phyloP scores from a whole-genome alignment of 2,113 vertebrate species.

The Labeo rohita region DNA sequence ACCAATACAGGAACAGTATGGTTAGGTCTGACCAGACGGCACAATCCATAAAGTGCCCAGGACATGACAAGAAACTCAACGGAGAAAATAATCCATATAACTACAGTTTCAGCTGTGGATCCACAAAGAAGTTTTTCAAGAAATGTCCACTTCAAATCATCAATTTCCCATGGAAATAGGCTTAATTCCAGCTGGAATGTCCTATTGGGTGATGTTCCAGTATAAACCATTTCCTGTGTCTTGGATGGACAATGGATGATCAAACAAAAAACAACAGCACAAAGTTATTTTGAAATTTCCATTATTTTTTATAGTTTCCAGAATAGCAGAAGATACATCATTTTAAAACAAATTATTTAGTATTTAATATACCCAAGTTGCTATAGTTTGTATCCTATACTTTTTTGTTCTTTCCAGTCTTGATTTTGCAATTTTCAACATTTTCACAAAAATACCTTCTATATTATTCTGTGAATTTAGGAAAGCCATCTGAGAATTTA shows the following conservation, averaged over 20 bases:
- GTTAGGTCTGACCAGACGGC: conserved; percentile 18
- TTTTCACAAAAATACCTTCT: no score
- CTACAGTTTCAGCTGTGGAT: not conserved
- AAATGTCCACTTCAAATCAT: not conserved
- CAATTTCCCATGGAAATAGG: not conserved
- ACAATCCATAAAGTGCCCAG: conserved; percentile 40
- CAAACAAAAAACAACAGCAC: not conserved
- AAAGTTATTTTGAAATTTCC: not conserved
- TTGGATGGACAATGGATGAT: not conserved
- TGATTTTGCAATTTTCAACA: no score
- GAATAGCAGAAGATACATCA: not conserved
- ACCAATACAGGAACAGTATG: conserved; percentile 39
- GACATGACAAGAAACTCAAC: conserved; percentile 20
- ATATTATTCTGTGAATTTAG: no score
- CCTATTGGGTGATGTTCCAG: not conserved
- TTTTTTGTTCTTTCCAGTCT: no score
- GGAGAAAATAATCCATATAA: conserved; percentile 16
- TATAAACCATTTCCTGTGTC: not conserved
- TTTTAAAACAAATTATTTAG: no score
- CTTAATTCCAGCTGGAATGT: not conserved
- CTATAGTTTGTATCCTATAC: no score
- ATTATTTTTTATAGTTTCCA: not conserved
- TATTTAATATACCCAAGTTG: no score
- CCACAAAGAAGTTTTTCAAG: not conserved
- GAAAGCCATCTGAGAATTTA: not conserved